phyloP scores from a whole-genome alignment of 2,888 invertebrate species.

The Tryphoninae sp. region DNA sequence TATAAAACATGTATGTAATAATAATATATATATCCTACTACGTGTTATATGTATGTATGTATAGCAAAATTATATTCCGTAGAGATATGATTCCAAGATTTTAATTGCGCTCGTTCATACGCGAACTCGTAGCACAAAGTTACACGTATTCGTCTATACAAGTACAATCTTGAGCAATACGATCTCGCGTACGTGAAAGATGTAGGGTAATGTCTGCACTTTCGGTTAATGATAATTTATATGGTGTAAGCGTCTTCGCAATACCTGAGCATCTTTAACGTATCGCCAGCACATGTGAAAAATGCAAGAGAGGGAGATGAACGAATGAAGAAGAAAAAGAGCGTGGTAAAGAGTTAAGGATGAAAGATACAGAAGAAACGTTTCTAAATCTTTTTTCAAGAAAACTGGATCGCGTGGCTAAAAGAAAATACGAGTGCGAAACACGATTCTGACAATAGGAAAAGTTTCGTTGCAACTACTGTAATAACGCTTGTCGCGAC shows the following conservation, averaged over 20 bases:
- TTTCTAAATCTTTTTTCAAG: constrained; percentile 43
- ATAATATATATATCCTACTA: no score
- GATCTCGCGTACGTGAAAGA: constrained; percentile 39
- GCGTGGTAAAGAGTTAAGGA: constrained; percentile 6
- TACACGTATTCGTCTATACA: neutral
- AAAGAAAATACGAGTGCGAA: neutral
- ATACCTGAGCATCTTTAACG: constrained; percentile 56
- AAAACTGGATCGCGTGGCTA: constrained; percentile 9
- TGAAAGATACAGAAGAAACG: constrained; percentile 15
- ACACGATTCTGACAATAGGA: constrained; percentile 7
- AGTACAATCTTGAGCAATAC: constrained; percentile 56
- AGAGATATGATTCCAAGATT: constrained; percentile 39
- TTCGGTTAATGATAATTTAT: constrained; percentile 63
- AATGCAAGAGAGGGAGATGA: constrained; percentile 16
- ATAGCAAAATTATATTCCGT: neutral
- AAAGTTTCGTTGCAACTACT: neutral
- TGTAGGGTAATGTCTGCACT: constrained; percentile 62
- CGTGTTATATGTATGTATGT: neutral
- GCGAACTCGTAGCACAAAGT: neutral
- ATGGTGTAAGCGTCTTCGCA: constrained; percentile 62
- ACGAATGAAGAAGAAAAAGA: no score
- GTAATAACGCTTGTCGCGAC: neutral
- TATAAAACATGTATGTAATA: no score
- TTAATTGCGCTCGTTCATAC: constrained; percentile 48
- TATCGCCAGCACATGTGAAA: constrained; percentile 15